Conservation (phyloP, 2,888 invertebrate genomes). For the Epinotia brunnichana region DNA sequence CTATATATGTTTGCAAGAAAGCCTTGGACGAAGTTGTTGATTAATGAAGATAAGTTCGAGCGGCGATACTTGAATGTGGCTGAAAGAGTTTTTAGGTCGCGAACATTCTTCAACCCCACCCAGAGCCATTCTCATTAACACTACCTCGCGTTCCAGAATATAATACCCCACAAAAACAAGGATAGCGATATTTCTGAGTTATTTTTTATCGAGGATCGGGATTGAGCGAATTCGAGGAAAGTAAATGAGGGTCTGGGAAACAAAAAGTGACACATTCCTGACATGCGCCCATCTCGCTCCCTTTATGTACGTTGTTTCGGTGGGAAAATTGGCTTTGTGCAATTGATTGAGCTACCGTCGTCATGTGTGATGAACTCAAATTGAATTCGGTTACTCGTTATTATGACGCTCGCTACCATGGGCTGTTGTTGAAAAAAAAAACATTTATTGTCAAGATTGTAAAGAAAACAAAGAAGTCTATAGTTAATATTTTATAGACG, state of each 20-base stretch:
- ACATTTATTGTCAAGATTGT: too few species aligned
- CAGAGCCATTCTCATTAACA: constrained; percentile 62
- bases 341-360: constrained; percentile 26
- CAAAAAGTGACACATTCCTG: constrained; percentile 38
- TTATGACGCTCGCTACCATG: neutral
- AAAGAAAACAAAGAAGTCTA: neutral
- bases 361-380: constrained; percentile 8
- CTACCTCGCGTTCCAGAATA: constrained; percentile 57
- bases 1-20: constrained; percentile 54
- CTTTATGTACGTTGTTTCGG: constrained; percentile 21
- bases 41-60: constrained; percentile 73
- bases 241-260: constrained; percentile 36
- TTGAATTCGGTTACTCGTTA: neutral
- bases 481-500: too few species aligned
- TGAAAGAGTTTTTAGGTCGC: constrained; percentile 72
- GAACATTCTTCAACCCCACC: constrained; percentile 66
- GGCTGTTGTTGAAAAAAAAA: neutral
- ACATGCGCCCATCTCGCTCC: constrained; percentile 20
- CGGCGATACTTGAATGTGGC: constrained; percentile 66
- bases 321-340: constrained; percentile 30
- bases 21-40: constrained; percentile 61
- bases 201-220: constrained; percentile 18
- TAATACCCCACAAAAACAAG: constrained; percentile 47
- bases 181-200: constrained; percentile 15
- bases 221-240: constrained; percentile 33